Percentiles rank a stretch among this genome's conserved stretches.
phyloP scores from a whole-genome alignment of 2,888 invertebrate genomes.

The Lordiphosa fenestrarum region DNA sequence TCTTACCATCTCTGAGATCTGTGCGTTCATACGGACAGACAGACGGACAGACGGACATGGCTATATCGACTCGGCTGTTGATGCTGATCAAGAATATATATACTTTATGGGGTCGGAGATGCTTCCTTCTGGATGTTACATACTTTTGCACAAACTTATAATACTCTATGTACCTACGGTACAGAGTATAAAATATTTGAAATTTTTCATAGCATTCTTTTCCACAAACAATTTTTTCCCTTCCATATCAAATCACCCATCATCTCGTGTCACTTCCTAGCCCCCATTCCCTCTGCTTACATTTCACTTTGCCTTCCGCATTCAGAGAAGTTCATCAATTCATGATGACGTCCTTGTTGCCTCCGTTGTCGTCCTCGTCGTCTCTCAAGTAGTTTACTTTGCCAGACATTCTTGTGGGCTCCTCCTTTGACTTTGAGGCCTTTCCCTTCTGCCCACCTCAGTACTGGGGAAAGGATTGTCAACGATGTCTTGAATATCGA shows the following conservation, averaged over 20 bases:
- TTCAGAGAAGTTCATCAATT: conserved; percentile 15
- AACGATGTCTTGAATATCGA: conserved; percentile 42
- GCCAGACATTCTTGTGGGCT: conserved; percentile 43
- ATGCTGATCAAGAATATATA: too few relatives aligned
- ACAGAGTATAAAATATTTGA: too few relatives aligned
- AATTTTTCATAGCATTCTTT: not conserved
- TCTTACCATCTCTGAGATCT: too few relatives aligned
- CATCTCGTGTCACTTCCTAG: not conserved
- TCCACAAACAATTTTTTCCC: not conserved
- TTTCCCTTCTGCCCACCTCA: conserved; percentile 8
- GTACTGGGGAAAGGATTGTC: conserved; percentile 50
- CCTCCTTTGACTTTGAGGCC: conserved; percentile 41
- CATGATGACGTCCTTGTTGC: conserved; percentile 7
- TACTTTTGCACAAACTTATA: too few relatives aligned
- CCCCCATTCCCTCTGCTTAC: not conserved
- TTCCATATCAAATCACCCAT: not conserved
- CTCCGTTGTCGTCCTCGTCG: conserved; percentile 7
- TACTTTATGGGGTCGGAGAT: too few relatives aligned
- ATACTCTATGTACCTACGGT: too few relatives aligned
- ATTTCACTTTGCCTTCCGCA: conserved; percentile 7
- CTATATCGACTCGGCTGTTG: too few relatives aligned
- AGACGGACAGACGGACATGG: too few relatives aligned
- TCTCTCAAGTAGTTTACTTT: conserved; percentile 50
- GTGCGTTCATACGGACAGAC: too few relatives aligned
- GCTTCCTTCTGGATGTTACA: too few relatives aligned